Evolutionary conservation across 2,797 vertebrate genomes (phyloP).

Genomic region (Phrynocephalus vlangalii): DNA sequence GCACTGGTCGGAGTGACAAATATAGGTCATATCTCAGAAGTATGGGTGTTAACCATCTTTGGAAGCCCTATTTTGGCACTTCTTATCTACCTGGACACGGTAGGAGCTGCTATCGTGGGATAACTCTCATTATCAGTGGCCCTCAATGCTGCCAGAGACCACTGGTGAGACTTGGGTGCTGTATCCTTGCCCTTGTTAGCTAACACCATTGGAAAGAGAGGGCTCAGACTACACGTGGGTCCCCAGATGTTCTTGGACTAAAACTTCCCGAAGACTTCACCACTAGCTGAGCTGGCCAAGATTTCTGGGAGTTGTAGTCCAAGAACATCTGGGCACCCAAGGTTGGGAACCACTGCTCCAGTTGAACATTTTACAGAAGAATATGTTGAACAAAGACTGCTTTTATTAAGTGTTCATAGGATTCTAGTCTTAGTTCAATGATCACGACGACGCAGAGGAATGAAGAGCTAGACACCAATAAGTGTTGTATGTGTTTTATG

Average conservation of each 20-base stretch:
- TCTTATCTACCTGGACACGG: neutral
- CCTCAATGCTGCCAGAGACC: neutral
- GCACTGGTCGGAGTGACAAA: neutral
- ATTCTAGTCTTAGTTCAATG: neutral
- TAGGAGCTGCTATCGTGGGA: neutral
- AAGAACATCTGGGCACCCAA: too few relatives aligned
- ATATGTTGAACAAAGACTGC: too few relatives aligned
- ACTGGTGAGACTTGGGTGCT: neutral
- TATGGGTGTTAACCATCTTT: too few relatives aligned
- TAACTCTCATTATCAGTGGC: neutral
- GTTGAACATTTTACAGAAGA: neutral
- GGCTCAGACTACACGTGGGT: neutral
- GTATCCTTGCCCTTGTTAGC: neutral
- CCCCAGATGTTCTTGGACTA: too few relatives aligned
- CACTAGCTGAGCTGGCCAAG: too few relatives aligned
- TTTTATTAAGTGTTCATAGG: neutral
- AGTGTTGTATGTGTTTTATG: neutral
- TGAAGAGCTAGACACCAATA: too few relatives aligned
- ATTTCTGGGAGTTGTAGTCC: too few relatives aligned
- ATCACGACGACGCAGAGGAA: neutral
- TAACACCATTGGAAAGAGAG: neutral
- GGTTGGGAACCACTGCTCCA: too few relatives aligned
- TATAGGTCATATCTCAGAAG: neutral
- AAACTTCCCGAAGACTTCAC: too few relatives aligned
- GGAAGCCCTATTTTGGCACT: neutral